Base-by-base conservation (phyloP, 2,888 invertebrate species). In the Stegophylla sp. region DNA sequence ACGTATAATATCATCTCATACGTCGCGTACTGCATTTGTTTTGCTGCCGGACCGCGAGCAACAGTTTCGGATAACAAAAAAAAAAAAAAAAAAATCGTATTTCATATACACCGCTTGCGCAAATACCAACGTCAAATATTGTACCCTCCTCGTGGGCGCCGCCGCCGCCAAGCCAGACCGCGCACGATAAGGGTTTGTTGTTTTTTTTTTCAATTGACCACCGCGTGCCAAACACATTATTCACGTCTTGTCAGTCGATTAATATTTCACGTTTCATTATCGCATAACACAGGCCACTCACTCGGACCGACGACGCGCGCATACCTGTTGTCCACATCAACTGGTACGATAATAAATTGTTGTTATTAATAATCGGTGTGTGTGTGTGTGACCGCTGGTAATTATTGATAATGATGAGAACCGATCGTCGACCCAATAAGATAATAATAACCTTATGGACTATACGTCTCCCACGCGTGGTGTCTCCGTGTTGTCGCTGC, bases 1-100 rank as follows among this genome's bases (percentile, higher is more conserved):
- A 34, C 34, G 34, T 34, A 34, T 34, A 34, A 34, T 34, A 34
- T 34, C n/a, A n/a, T n/a, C n/a, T n/a, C n/a, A n/a, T n/a, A n/a
- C n/a, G 34, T 34, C 3, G 4, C 34, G 34, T 34, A 34, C 34
- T 3, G 34, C 34, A 7, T 34, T 34, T 7, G 64, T 75, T 41
- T 51, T 76, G 53, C 43, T 10, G 64, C 51, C 66, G 64, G 75
- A 76, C 77, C 34, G 4, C 28, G 17, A 28, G 67, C 77, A 59
- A 77, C 77, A 69, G 77, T 69, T 64, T 26, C n/a, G 34, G 20
- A 4, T 51, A 51, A 48, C 12, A 17, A 34, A 34, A 3, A 34
- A 34, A 34, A 34, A 3, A 34, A 34, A 67, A 23, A 66, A 67
- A 71, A 56, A 48, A 28, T 51, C 69, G 17, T 20, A 72, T 72